Conservation (phyloP, 1,140 invertebrate species). For the Drosophila melanogaster region Release_6_plus_ISO1_MT NT_037436.4:3312001-3312500, state of each 20-base stretch:
- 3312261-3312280: conserved; percentile 96
- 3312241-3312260: conserved; percentile 94
- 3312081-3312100: conserved; percentile 98
- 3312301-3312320: conserved; percentile 92
- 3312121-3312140: conserved; percentile 97
- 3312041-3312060: conserved; percentile 88
- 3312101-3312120: conserved; percentile 98
- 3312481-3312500: not conserved
- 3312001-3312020: conserved; percentile 79
- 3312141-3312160: conserved; percentile 94
- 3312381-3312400: conserved; percentile 97
- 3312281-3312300: conserved; percentile 97
- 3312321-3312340: conserved; percentile 94
- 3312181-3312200: conserved; percentile 95
- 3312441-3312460: too few relatives aligned
- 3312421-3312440: too few relatives aligned
- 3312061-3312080: conserved; percentile 98
- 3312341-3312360: conserved; percentile 98
- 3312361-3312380: conserved; percentile 96
- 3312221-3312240: conserved; percentile 94
- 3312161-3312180: conserved; percentile 94
- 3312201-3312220: conserved; percentile 92
- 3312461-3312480: not conserved
- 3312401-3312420: conserved; percentile 85
- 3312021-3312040: conserved; percentile 70